Conservation (phyloP, 2,888 invertebrate genomes). For the Patella pellucida region DNA sequence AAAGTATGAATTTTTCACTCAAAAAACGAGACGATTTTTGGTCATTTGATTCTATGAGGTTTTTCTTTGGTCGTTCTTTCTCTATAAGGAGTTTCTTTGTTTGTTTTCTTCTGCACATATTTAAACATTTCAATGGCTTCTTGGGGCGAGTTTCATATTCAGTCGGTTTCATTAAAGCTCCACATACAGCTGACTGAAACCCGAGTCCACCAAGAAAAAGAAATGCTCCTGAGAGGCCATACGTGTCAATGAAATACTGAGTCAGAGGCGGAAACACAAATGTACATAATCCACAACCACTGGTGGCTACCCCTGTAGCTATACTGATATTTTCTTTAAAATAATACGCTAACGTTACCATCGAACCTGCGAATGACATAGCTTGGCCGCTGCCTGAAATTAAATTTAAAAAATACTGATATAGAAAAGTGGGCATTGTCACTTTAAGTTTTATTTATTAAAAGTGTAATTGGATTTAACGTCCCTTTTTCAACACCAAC, state of each 20-base stretch:
- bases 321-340: conserved; percentile 14
- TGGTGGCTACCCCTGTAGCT: conserved; percentile 12
- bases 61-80: neutral
- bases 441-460: too few relatives aligned
- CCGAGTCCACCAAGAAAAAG: conserved; percentile 15
- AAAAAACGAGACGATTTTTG: neutral
- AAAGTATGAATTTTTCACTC: neutral
- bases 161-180: conserved; percentile 17
- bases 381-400: neutral
- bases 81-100: neutral
- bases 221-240: conserved; percentile 11
- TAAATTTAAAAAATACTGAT: too few relatives aligned
- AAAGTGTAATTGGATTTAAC: too few relatives aligned
- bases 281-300: conserved; percentile 8
- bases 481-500: too few relatives aligned
- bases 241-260: conserved; percentile 19
- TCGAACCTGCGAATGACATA: conserved; percentile 3
- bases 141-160: conserved; percentile 14
- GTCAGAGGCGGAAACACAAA: conserved; percentile 14
- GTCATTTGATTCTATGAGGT: neutral
- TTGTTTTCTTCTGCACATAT: neutral
- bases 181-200: conserved; percentile 20
- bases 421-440: too few relatives aligned
- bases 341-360: conserved; percentile 11
- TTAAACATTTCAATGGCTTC: neutral